A percentile compares a stretch with the other conserved stretches of the same genome.
phyloP scores from a whole-genome alignment of 92 coral and sea anemone species.

The Bergia puertoricense region DNA sequence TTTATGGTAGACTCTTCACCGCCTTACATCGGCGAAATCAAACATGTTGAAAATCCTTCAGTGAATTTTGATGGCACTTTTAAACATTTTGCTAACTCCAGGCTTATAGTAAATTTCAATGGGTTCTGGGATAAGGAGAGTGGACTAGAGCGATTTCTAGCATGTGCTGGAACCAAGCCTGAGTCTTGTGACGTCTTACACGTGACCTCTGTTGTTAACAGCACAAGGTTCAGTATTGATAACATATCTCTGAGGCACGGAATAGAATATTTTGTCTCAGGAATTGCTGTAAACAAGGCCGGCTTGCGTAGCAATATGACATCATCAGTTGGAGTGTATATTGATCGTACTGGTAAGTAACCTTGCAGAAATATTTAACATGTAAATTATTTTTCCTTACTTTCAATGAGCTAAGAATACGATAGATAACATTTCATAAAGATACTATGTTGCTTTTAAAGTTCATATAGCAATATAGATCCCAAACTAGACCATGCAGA shows the following conservation, averaged over 20 bases:
- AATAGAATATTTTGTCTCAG: slow-evolving; percentile 71
- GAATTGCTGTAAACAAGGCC: slow-evolving; percentile 65
- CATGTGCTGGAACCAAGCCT: slow-evolving; percentile 73
- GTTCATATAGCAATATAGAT: too few relatives aligned
- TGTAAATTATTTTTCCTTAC: too few relatives aligned
- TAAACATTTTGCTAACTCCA: slow-evolving; percentile 46
- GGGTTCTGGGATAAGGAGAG: slow-evolving; percentile 78
- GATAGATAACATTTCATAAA: too few relatives aligned
- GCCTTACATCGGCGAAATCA: slow-evolving; percentile 64
- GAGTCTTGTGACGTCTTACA: slow-evolving; percentile 59
- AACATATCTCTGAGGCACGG: slow-evolving; percentile 54
- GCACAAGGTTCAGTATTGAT: slow-evolving; percentile 33
- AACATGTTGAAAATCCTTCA: slow-evolving; percentile 33
- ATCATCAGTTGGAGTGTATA: slow-evolving; percentile 64
- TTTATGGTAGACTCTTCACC: slow-evolving; percentile 71
- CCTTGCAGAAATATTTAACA: too few relatives aligned
- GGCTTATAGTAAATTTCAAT: slow-evolving; percentile 52
- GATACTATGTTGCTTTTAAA: too few relatives aligned
- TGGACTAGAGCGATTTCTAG: slow-evolving; percentile 39
- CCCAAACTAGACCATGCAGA: too few relatives aligned
- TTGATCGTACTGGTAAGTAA: slow-evolving; percentile 72
- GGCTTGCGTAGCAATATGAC: slow-evolving; percentile 58
- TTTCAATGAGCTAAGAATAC: too few relatives aligned
- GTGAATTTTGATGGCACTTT: neutral
- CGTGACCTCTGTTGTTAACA: slow-evolving; percentile 47